These are phyloP conservation scores for Calidris pygmaea DNA, from an alignment of 2,113 vertebrate species.

Conservation along the genomic window DNA sequence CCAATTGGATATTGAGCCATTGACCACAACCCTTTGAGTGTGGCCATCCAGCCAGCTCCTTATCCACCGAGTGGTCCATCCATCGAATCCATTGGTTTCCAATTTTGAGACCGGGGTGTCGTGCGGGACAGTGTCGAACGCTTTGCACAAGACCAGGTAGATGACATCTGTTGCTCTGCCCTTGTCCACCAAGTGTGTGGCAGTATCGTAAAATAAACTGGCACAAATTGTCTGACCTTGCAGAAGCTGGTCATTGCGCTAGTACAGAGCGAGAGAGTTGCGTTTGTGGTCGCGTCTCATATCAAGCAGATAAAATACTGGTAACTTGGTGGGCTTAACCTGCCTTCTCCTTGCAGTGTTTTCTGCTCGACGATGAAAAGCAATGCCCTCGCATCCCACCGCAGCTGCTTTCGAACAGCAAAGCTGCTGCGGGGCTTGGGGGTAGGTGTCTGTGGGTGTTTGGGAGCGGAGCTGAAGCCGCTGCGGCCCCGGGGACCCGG, in stretches of 20 bases:
- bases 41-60: too few relatives aligned
- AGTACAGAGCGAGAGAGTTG: neutral
- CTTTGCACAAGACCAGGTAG: too few relatives aligned
- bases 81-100: too few relatives aligned
- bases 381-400: neutral
- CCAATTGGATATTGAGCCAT: too few relatives aligned
- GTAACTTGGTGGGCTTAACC: neutral
- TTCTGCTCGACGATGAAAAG: neutral
- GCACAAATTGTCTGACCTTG: neutral
- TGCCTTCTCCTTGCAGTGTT: neutral
- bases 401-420: neutral
- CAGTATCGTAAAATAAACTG: too few relatives aligned
- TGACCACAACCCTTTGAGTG: too few relatives aligned
- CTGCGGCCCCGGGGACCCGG: rapidly evolving
- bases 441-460: neutral
- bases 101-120: too few relatives aligned
- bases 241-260: neutral
- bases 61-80: too few relatives aligned
- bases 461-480: neutral
- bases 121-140: too few relatives aligned
- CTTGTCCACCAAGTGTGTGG: too few relatives aligned
- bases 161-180: too few relatives aligned
- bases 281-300: neutral
- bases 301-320: neutral
- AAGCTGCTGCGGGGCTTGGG: neutral